phyloP scores from a whole-genome alignment of 2,113 vertebrate genomes.

The Hemibagrus wyckioides region DNA sequence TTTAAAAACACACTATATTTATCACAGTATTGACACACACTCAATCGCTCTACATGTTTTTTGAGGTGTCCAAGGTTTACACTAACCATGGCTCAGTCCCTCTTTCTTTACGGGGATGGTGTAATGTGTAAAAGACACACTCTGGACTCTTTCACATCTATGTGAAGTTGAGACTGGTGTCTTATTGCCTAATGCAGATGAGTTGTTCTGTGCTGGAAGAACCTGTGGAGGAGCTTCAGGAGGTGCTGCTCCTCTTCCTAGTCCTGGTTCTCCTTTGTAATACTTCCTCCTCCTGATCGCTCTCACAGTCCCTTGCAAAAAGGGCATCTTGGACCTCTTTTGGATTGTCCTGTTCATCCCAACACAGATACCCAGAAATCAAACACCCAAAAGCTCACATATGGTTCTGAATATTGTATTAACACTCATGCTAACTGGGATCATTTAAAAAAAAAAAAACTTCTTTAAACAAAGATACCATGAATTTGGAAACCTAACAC shows the following conservation, averaged over 20 bases:
- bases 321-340: neutral
- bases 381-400: neutral
- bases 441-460: neutral
- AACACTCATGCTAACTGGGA: neutral
- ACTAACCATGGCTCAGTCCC: conserved; percentile 24
- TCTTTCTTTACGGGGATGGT: conserved; percentile 8
- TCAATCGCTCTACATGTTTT: neutral
- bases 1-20: conserved; percentile 33
- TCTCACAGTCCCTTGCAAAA: conserved; percentile 86
- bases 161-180: neutral
- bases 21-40: conserved; percentile 17
- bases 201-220: neutral
- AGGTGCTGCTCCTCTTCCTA: conserved; percentile 87
- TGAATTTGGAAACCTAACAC: conserved; percentile 6
- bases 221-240: conserved; percentile 64
- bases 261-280: conserved; percentile 70
- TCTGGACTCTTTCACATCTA: conserved; percentile 19
- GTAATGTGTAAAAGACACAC: conserved; percentile 21
- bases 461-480: neutral
- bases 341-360: conserved; percentile 19
- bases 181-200: neutral
- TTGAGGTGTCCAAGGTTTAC: conserved; percentile 3
- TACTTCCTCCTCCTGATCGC: conserved; percentile 85
- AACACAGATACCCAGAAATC: conserved; percentile 14
- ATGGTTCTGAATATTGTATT: neutral